A percentile compares a stretch with the other conserved stretches of the same genome.
phyloP scores from a whole-genome alignment of 2,888 invertebrate species.

The Tholera decimalis region DNA sequence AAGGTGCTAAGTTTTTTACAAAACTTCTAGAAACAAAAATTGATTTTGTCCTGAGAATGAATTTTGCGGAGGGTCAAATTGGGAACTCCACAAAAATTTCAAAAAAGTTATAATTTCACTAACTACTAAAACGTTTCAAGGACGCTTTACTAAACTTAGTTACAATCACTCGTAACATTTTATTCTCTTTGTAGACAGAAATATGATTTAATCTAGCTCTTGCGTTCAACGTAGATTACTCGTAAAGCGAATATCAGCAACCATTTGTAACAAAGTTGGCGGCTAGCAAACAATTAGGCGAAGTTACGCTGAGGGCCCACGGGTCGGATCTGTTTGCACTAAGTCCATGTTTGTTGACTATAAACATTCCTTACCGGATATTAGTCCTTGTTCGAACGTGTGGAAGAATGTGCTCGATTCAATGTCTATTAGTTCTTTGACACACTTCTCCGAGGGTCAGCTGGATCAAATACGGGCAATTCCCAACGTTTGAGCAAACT shows the following conservation, averaged over 20 bases:
- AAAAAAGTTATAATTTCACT: background rate
- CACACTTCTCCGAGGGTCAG: constrained; percentile 50
- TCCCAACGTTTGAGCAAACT: constrained; percentile 18
- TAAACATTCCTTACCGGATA: constrained; percentile 87
- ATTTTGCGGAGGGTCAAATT: background rate
- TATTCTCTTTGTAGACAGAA: constrained; percentile 46
- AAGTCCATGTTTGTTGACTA: constrained; percentile 83
- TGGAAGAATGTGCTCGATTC: constrained; percentile 76
- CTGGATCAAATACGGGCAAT: constrained; percentile 53
- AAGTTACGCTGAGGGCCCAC: constrained; percentile 78
- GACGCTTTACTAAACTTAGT: constrained; percentile 12
- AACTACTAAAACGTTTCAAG: constrained; percentile 5
- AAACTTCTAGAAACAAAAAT: constrained; percentile 7
- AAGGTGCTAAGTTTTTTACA: constrained; percentile 17
- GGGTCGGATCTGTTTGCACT: constrained; percentile 80
- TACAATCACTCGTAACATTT: constrained; percentile 43
- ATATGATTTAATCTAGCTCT: constrained; percentile 59
- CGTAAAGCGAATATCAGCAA: constrained; percentile 70
- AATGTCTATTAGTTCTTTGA: constrained; percentile 71
- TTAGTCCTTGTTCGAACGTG: constrained; percentile 86
- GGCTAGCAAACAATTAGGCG: constrained; percentile 81
- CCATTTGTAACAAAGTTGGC: constrained; percentile 79
- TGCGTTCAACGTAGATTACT: constrained; percentile 64
- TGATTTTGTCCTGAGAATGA: background rate
- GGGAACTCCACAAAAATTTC: background rate